Conservation (phyloP, 2,113 vertebrate species). For the Girardinichthys multiradiatus region DNA sequence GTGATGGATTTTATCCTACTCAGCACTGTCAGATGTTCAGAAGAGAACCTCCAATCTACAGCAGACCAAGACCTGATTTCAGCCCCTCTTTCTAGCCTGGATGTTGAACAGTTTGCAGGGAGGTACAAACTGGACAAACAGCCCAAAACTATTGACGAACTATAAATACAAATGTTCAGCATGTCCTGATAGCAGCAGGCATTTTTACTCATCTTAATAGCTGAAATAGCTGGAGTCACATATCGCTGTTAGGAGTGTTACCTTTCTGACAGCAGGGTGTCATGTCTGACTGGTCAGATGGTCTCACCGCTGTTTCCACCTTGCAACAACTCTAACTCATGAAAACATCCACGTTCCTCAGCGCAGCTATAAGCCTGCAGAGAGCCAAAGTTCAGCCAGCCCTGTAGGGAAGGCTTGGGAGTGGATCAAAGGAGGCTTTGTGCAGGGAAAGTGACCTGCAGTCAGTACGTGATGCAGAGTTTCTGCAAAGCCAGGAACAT, state of each 20-base stretch:
- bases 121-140: not conserved
- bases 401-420: conserved; percentile 37
- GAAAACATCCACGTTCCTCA: conserved; percentile 31
- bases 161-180: not conserved
- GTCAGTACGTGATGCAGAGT: conserved; percentile 20
- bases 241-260: conserved; percentile 8
- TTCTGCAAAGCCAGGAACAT: conserved; percentile 26
- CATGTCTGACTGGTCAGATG: conserved; percentile 49
- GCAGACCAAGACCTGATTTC: conserved; percentile 4
- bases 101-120: not conserved
- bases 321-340: conserved; percentile 18
- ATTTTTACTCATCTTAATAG: conserved; percentile 14
- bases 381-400: conserved; percentile 21
- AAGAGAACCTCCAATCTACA: not conserved
- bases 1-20: not conserved
- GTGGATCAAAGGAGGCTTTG: conserved; percentile 66
- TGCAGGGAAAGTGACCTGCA: conserved; percentile 35
- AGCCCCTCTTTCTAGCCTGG: not conserved
- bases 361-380: conserved; percentile 26
- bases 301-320: conserved; percentile 27
- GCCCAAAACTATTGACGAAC: not conserved
- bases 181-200: not conserved
- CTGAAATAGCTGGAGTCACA: not conserved
- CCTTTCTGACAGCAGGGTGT: conserved; percentile 50
- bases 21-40: not conserved